Conservation (phyloP, 2,888 invertebrate genomes). For the Drosophila longiperda region DNA sequence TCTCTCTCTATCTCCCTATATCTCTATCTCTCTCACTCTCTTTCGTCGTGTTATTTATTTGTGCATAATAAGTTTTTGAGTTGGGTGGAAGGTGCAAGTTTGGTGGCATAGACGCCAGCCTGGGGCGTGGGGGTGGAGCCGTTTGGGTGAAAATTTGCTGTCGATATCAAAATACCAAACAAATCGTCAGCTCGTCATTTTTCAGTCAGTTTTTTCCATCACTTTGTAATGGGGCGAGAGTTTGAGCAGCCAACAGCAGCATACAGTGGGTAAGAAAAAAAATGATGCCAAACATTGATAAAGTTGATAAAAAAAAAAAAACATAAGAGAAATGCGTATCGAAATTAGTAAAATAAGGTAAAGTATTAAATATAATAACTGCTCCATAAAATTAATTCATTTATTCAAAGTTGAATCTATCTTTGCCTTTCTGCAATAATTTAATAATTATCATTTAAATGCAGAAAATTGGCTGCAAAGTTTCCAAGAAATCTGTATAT, state of each 20-base stretch:
- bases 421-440: background rate
- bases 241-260: slow-evolving; percentile 38
- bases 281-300: slow-evolving; percentile 11
- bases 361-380: background rate
- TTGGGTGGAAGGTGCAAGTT: slow-evolving; percentile 6
- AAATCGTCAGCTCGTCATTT: slow-evolving; percentile 80
- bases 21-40: background rate
- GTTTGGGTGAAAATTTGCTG: slow-evolving; percentile 52
- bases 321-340: background rate
- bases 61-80: slow-evolving; percentile 74
- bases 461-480: background rate
- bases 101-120: slow-evolving; percentile 54
- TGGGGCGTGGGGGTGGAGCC: slow-evolving; percentile 25
- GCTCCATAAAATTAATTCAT: background rate
- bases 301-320: background rate
- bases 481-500: background rate
- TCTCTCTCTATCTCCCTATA: background rate
- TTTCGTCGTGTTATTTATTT: slow-evolving; percentile 62
- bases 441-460: background rate
- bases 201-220: slow-evolving; percentile 68
- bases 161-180: slow-evolving; percentile 77
- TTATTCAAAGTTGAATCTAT: background rate
- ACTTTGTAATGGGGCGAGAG: slow-evolving; percentile 58
- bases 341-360: background rate
- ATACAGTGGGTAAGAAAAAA: slow-evolving; percentile 28